Evolutionary conservation across 2,113 vertebrate genomes (phyloP), one percentile per base, ranked within the genome.

Genomic region (Eurystomus gularis): DNA sequence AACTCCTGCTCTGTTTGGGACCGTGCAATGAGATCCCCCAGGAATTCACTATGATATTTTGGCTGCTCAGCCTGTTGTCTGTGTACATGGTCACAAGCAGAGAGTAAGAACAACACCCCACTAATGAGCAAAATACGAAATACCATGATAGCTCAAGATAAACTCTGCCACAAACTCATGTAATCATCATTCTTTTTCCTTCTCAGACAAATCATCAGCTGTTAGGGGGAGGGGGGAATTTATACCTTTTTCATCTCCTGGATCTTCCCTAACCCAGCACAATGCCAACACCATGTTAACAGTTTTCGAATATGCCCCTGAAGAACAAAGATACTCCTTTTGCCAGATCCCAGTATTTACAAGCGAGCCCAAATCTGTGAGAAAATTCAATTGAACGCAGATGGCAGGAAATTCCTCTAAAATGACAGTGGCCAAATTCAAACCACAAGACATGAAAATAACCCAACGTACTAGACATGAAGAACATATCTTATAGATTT

Each of bases 371-470:
- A 98, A 98, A 99, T 99, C 98, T 99, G 98, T 98, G 98, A 99
- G 98, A 98, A 99, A 98, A 99, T 99, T 98, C 98, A 98, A 99
- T 99, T 99, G 98, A 98, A 99, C 5, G 95, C 99, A 99, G 99
- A 99, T 99, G 99, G 98, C 98, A 99, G 99, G 99, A 99, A 99
- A 99, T 99, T 99, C 99, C 98, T 99, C 97, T 97, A 98, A 99
- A 99, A 99, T 99, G 98, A 99, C 99, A 99, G 98, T 98, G 98
- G 98, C 98, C 98, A 99, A 99, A 98, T 98, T 98, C 97, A 98
- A 98, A 99, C 99, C 99, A 97, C 99, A 99, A 98, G 98, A 99
- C 98, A 99, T 98, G 98, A 98, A 98, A 98, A 98, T 98, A 98
- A 98, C 98, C 98, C 98, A 97, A 96, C 97, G 42, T 91, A 97